Base-by-base conservation (phyloP, 2,797 vertebrate species). In the Aeoliscus strigatus region DNA sequence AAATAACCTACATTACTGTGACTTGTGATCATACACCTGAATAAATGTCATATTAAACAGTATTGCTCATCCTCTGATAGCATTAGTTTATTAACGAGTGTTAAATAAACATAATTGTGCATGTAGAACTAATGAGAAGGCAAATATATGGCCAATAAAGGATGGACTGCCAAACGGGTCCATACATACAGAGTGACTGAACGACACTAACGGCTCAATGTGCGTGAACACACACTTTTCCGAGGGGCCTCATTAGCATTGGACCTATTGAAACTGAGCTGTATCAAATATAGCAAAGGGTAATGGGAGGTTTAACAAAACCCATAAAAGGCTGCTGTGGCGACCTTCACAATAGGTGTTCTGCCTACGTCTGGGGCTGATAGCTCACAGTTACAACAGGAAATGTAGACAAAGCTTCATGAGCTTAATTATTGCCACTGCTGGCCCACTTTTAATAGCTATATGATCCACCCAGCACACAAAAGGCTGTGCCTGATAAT, bases 401-500 rank as follows among this genome's bases (percentile, higher is more conserved):
- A 90, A 89, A 86, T 81, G 79, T 72, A 78, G 71, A 57, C 67
- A 64, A 71, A 50, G 70, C 77, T 87, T 86, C 85, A 87, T 85
- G 85, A 85, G 80, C 70, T 65, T 77, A 73, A 83, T 88, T 88
- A 84, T 87, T 85, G 82, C 79, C 80, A 81, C 62, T 77, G 75
- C 85, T 73, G 74, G 64, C 68, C 71, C 70, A 74, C 73, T 82
- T 84, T 85, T 89, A 87, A 87, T 84, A 83, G 88, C 83, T 81
- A 90, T 88, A 82, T 26, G 88, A 90, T 90, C 89, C 86, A 86
- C 80, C 82, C 69, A 58, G 80, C 71, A 61, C 80, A 83, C 84
- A 88, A 86, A 86, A 88, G 86, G 84, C 88, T 75, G 87, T 74
- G 87, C 73, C 80, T 77, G 87, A 94, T 96, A 94, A 96, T 94